Evolutionary conservation across 2,113 vertebrate species (phyloP).

Genomic region (Pollachius pollachius): DNA sequence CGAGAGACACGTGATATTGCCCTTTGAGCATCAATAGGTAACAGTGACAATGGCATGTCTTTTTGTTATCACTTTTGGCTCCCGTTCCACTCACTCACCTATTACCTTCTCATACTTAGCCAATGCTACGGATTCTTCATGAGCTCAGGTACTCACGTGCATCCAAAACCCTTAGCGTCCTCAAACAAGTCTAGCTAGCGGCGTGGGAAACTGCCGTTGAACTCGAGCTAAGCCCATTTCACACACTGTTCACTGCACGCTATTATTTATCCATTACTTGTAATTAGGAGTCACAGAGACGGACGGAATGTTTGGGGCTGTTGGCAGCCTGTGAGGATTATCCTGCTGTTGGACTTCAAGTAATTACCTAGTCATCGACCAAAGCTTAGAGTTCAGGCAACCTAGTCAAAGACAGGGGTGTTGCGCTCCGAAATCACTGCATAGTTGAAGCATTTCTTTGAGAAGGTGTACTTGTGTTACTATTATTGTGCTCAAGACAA

Average conservation of each 20-base stretch:
- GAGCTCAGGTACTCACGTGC: constrained; percentile 17
- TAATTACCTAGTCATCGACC: constrained; percentile 63
- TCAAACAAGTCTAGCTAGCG: constrained; percentile 19
- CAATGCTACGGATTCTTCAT: constrained; percentile 25
- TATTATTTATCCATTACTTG: constrained; percentile 67
- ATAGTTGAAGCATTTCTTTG: constrained; percentile 9
- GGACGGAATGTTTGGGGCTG: constrained; percentile 61
- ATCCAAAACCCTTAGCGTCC: neutral
- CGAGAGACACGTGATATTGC: too few relatives aligned
- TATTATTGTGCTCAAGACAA: constrained; percentile 16
- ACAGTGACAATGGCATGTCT: neutral
- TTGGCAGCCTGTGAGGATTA: constrained; percentile 55
- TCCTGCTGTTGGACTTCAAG: constrained; percentile 52
- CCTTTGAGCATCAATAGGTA: constrained; percentile 11
- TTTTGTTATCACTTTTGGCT: constrained; percentile 17
- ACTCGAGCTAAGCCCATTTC: constrained; percentile 50
- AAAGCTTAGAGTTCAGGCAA: constrained; percentile 37
- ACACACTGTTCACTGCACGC: constrained; percentile 48
- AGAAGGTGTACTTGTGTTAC: neutral
- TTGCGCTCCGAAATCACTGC: constrained; percentile 13
- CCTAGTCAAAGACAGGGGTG: constrained; percentile 23
- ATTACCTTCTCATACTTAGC: neutral
- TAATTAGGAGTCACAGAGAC: constrained; percentile 66
- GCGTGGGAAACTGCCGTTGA: constrained; percentile 44
- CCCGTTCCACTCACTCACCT: neutral